Evolutionary conservation across 2,797 vertebrate species (phyloP), one percentile per base, ranked within the genome.

Genomic region (Eurystomus glaucurus): DNA sequence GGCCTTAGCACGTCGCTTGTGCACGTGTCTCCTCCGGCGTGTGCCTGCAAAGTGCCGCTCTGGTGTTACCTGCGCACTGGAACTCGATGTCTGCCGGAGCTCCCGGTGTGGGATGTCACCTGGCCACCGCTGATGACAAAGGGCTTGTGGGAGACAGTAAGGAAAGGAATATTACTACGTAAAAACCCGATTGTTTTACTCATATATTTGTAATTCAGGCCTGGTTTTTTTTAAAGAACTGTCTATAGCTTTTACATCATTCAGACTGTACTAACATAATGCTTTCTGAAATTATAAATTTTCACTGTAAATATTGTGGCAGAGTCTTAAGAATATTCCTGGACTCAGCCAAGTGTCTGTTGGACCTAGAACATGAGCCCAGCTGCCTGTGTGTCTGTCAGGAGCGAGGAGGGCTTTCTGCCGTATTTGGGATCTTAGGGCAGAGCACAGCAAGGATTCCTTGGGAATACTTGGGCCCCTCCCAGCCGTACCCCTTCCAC

Each of bases 21-120:
- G 17, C 64, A 28, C 0, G 0, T 5, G 28, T 17, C 11, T 43
- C 48, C 48, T 29, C 35, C 29, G 3, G 31, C 1, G 12, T 2
- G 33, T 20, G 54, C 33, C 28, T 35, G 54, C 50, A 18, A 12
- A 12, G 61, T 2, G 18, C 23, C n/a, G 25, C 35, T 25, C 1
- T 3, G 14, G 1, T 60, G 46, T 31, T 39, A 2, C 2, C 37
- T 31, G 11, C 35, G 43, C n/a, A 7, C 55, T 46, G 58, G 39
- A 28, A 41, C 16, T 17, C 60, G 26, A 1, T 23, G 6, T 45
- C 55, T 41, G 14, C 61, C 65, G 37, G 22, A 37, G 60, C 13
- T 31, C 39, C 83, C 52, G 31, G 3, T 17, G 4, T 60, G 57
- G 26, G n/a, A 2, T 11, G 28, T 3, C 35, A 6, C 2, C 11